Conservation (phyloP, 2,888 invertebrate genomes). For the Drosophila ustulata region DNA sequence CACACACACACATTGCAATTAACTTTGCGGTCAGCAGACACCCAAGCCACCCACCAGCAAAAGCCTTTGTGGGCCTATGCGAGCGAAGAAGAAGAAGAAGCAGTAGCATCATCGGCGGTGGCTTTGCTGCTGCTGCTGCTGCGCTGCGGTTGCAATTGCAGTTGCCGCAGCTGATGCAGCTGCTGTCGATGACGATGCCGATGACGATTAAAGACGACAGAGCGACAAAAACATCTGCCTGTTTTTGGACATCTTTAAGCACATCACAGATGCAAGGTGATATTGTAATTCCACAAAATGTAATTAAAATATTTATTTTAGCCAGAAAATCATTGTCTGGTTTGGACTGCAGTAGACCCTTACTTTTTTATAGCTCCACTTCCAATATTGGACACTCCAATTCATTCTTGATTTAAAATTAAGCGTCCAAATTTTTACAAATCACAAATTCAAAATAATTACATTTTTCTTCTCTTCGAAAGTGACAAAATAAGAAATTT, state of each 20-base stretch:
- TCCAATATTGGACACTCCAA: too few species aligned
- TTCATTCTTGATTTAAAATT: too few species aligned
- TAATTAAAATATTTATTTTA: too few species aligned
- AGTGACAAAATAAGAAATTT: too few species aligned
- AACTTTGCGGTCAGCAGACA: slow-evolving; percentile 69
- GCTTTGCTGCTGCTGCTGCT: slow-evolving; percentile 40
- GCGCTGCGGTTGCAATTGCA: slow-evolving; percentile 28
- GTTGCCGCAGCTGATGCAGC: slow-evolving; percentile 31
- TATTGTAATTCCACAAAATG: too few species aligned
- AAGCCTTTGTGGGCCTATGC: slow-evolving; percentile 38
- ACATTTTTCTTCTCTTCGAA: too few species aligned
- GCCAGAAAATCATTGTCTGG: too few species aligned
- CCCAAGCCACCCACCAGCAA: slow-evolving; percentile 42
- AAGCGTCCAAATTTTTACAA: too few species aligned
- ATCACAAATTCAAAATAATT: too few species aligned
- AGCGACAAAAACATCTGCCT: slow-evolving; percentile 38
- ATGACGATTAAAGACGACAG: slow-evolving; percentile 57
- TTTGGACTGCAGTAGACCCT: too few species aligned
- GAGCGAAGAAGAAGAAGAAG: slow-evolving; percentile 35
- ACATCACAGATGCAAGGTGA: background rate
- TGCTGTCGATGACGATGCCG: background rate
- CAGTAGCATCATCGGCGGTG: slow-evolving; percentile 26
- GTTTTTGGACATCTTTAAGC: background rate
- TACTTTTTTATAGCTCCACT: too few species aligned
- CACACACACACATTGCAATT: slow-evolving; percentile 62